These are phyloP conservation scores for Scrobipalpa costella DNA, from an alignment of 2,888 invertebrate genomes.

Conservation along the genomic window DNA sequence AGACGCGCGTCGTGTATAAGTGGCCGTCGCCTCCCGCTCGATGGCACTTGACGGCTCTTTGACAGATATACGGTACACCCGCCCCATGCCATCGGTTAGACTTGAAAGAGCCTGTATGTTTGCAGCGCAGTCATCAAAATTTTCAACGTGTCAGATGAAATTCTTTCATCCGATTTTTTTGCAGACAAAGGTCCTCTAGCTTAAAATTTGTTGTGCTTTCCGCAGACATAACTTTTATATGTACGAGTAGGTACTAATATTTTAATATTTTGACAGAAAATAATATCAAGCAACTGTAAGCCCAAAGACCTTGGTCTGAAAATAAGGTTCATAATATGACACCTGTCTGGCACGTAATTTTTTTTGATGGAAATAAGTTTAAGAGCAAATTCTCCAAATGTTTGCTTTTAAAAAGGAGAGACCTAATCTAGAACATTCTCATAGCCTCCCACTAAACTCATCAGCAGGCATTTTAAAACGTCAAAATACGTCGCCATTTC, in stretches of 20 bases:
- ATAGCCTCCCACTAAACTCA: slow-evolving; percentile 8
- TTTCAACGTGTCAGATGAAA: not conserved
- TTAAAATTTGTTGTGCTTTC: too few species aligned
- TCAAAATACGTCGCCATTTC: slow-evolving; percentile 35
- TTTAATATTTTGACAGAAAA: too few species aligned
- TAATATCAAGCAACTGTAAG: too few species aligned
- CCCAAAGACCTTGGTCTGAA: too few species aligned
- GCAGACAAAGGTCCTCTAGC: not conserved
- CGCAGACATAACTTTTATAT: too few species aligned
- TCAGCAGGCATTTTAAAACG: slow-evolving; percentile 35
- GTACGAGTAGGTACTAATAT: too few species aligned
- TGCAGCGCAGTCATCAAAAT: slow-evolving; percentile 1
- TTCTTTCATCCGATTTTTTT: not conserved
- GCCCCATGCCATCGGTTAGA: not conserved
- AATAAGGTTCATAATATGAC: too few species aligned
- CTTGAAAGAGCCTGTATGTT: slow-evolving; percentile 1
- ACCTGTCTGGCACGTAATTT: too few species aligned
- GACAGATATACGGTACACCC: slow-evolving; percentile 57
- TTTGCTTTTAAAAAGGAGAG: too few species aligned
- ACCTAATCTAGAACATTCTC: not conserved
- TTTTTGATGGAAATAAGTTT: too few species aligned
- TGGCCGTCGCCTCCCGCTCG: slow-evolving; percentile 57
- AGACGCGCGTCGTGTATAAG: slow-evolving; percentile 71
- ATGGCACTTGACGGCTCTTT: slow-evolving; percentile 74
- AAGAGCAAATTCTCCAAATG: too few species aligned